phyloP scores from a whole-genome alignment of 35 echinoderm and acorn worm species.

The Eucidaris tribuloides region DNA sequence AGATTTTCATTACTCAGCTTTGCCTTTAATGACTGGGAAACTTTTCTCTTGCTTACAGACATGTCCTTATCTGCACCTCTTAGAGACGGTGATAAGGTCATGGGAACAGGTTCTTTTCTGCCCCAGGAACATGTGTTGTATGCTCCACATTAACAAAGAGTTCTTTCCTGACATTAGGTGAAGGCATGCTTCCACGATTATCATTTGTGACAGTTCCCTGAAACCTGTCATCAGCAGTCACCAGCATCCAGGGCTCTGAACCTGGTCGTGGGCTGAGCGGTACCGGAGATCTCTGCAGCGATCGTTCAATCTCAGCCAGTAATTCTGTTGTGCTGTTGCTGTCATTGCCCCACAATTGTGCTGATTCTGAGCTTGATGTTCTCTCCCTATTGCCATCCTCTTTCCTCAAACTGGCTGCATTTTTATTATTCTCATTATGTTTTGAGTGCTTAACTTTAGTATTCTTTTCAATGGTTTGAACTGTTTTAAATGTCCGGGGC shows the following conservation, averaged over 20 bases:
- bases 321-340: conserved; percentile 60
- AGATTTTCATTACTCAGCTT: too few relatives aligned
- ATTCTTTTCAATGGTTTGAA: neutral
- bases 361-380: conserved; percentile 5
- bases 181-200: neutral
- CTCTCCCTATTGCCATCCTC: conserved; percentile 1
- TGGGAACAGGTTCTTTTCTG: too few relatives aligned
- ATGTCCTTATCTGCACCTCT: too few relatives aligned
- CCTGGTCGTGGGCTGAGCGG: conserved; percentile 19
- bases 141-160: conserved; percentile 24
- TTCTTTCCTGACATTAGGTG: neutral
- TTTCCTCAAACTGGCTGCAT: neutral
- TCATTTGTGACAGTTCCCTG: neutral
- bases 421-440: neutral
- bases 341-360: conserved; percentile 14
- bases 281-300: conserved; percentile 58
- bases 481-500: neutral
- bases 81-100: too few relatives aligned
- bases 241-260: neutral
- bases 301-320: conserved; percentile 71
- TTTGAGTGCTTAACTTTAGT: neutral
- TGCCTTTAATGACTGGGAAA: too few relatives aligned
- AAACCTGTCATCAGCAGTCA: neutral
- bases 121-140: too few relatives aligned
- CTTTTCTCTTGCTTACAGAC: too few relatives aligned